phyloP scores from a whole-genome alignment of 2,888 invertebrate species.

The Cantharis nigra region DNA sequence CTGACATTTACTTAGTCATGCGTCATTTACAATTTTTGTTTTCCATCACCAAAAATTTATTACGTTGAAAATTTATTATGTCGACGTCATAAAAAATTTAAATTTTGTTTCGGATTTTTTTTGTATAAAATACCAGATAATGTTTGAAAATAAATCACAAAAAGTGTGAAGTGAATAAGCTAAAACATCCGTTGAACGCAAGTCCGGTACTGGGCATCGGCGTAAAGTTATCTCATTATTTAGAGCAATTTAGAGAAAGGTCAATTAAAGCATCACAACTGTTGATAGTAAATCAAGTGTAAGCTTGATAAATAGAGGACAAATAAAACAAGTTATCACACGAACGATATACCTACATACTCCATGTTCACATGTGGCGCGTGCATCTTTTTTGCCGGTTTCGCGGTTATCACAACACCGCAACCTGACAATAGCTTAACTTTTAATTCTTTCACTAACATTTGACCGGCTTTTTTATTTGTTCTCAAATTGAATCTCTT shows the following conservation, averaged over 20 bases:
- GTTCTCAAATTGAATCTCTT: slow-evolving; percentile 44
- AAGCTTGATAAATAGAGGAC: slow-evolving; percentile 42
- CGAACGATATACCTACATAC: slow-evolving; percentile 26
- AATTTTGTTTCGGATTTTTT: neutral
- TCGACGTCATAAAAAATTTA: neutral
- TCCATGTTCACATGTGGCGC: slow-evolving; percentile 15
- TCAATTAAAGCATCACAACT: slow-evolving; percentile 39
- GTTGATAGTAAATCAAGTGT: slow-evolving; percentile 49
- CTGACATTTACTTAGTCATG: slow-evolving; percentile 22
- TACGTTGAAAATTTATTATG: neutral
- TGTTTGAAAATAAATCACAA: neutral
- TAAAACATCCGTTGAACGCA: neutral
- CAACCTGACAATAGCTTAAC: slow-evolving; percentile 44
- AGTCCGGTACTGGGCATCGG: neutral
- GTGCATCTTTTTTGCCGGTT: slow-evolving; percentile 8
- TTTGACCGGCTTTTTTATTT: slow-evolving; percentile 44
- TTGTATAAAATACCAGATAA: neutral
- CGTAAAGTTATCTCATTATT: slow-evolving; percentile 23
- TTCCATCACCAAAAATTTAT: slow-evolving; percentile 32
- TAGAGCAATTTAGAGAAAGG: slow-evolving; percentile 24
- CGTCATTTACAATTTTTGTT: slow-evolving; percentile 40
- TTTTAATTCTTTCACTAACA: slow-evolving; percentile 47
- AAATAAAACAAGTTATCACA: slow-evolving; percentile 36
- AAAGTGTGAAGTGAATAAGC: neutral
- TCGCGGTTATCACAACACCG: slow-evolving; percentile 40